phyloP scores from a whole-genome alignment of 2,797 vertebrate genomes.

The Pteronotus mesoamericanus region DNA sequence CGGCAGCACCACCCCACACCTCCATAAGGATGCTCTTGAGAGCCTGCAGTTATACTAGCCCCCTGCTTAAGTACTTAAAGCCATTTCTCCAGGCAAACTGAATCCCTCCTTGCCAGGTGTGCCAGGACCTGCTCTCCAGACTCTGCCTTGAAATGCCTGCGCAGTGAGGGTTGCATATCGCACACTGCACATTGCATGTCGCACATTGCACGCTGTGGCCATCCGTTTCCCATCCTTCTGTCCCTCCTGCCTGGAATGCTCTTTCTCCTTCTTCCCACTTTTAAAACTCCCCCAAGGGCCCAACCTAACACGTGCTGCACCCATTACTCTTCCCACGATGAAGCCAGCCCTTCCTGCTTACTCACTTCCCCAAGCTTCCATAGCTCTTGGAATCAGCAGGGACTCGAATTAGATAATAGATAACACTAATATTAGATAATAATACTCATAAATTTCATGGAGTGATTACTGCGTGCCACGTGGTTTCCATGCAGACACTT shows the following conservation, averaged over 20 bases:
- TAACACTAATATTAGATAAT: background rate
- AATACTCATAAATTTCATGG: background rate
- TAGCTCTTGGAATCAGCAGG: background rate
- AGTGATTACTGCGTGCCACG: background rate
- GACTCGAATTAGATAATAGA: background rate
- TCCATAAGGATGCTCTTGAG: background rate
- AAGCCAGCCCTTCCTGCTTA: background rate
- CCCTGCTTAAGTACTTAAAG: background rate
- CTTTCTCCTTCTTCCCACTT: background rate
- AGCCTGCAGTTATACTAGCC: background rate
- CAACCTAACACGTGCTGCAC: background rate
- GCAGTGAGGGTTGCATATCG: no score
- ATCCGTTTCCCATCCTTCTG: fast-evolving
- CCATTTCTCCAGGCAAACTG: background rate
- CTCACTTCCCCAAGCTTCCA: background rate
- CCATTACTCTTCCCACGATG: background rate
- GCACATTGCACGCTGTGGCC: background rate
- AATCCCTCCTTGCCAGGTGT: background rate
- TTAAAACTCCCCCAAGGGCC: background rate
- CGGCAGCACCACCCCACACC: background rate
- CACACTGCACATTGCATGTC: no score
- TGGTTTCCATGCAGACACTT: background rate
- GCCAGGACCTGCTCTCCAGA: background rate
- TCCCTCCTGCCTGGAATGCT: background rate
- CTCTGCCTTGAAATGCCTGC: background rate